Percentiles rank a stretch among this genome's conserved stretches.
phyloP scores from a whole-genome alignment of 2,797 vertebrate species.

The Labroides dimidiatus region DNA sequence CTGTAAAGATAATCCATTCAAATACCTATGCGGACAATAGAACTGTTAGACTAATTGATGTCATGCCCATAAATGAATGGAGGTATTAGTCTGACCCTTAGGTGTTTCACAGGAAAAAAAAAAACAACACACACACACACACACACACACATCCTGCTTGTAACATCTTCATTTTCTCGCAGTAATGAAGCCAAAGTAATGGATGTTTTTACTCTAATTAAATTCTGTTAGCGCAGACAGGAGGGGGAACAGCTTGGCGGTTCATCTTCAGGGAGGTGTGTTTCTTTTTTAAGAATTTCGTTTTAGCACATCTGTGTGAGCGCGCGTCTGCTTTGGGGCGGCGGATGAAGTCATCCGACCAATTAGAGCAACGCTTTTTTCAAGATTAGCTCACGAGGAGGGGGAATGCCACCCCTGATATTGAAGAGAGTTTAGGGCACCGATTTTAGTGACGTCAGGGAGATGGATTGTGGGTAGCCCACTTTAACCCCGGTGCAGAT shows the following conservation, averaged over 20 bases:
- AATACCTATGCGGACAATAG: conserved; percentile 60
- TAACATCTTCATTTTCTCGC: conserved; percentile 59
- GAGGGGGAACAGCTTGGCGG: conserved; percentile 42
- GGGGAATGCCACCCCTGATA: too few species aligned
- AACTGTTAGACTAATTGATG: conserved; percentile 71
- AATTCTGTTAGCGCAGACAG: conserved; percentile 50
- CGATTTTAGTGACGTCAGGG: too few species aligned
- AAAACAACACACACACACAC: neutral
- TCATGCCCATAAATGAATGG: conserved; percentile 60
- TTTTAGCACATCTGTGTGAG: conserved; percentile 14
- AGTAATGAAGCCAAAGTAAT: conserved; percentile 45
- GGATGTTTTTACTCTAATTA: conserved; percentile 64
- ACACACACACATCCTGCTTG: conserved; percentile 35
- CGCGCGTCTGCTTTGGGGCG: conserved; percentile 8
- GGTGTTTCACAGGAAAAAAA: conserved; percentile 44
- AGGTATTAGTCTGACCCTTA: conserved; percentile 61
- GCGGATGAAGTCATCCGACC: too few species aligned
- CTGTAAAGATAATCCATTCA: conserved; percentile 59
- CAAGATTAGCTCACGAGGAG: too few species aligned
- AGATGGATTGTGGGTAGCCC: conserved; percentile 20
- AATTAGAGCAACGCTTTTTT: too few species aligned
- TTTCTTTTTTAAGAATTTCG: conserved; percentile 24
- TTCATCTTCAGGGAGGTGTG: conserved; percentile 45
- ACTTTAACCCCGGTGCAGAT: conserved; percentile 24
- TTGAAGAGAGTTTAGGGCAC: too few species aligned